Evolutionary conservation across 2,888 invertebrate genomes (phyloP), one percentile per base, ranked within the genome.

Genomic region (Chaetoderma sp.): DNA sequence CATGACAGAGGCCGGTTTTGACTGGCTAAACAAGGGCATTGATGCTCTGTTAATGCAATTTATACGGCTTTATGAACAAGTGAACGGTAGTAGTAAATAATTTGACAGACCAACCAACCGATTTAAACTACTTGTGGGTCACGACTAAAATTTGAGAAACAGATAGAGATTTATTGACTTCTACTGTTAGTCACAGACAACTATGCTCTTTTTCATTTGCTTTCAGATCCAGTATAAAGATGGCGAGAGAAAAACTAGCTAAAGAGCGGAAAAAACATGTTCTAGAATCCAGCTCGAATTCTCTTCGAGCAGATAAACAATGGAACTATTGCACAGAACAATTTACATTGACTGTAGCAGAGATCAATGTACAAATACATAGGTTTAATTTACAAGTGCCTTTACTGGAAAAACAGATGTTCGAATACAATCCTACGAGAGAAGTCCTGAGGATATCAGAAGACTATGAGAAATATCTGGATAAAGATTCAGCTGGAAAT

Each of bases 321-420:
- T 93, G 94, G 92, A 79, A 88, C 0, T 79, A 83, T 28, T 88
- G 90, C 44, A 81, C 90, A 39, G 81, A 89, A 27, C 87, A 87
- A 50, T 90, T 90, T 68, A 84, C 84, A 73, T 83, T 88, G 2
- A 78, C 89, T 42, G 89, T 91, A 0, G 86, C 89, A 58, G 88
- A 90, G 36, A 89, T 95, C 2, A 95, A 96, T 82, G 89, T 87
- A 65, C 92, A 92, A 87, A 94, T 96, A 55, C 91, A 92, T 78
- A 93, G 92, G 75, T 94, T 90, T 78, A 95, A 96, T 86, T 86
- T 95, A 64, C 78, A 86, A 30, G 94, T 94, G 1, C 95, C 95
- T 2, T 89, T 94, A 69, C 82, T 95, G 23, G 90, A 91, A 74
- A 94, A 93, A 80, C 95, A 96, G 85, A 92, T 93, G 88, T 89